Conservation (phyloP, 2,113 vertebrate species). For the Emydocephalus ijimae region DNA sequence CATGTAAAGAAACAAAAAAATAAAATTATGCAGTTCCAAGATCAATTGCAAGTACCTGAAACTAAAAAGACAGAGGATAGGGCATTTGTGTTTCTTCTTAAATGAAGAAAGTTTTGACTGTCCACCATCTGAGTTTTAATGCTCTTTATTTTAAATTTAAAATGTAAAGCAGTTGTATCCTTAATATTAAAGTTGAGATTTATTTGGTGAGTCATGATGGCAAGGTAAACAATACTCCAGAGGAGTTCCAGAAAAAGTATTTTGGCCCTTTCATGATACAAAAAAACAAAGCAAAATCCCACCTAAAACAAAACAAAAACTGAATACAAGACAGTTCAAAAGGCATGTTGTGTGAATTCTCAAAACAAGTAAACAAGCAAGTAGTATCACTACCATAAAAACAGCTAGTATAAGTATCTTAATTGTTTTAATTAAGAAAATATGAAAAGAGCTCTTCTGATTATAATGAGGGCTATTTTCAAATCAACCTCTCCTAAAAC, state of each 20-base stretch:
- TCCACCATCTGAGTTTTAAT: not conserved
- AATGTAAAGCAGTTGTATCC: not conserved
- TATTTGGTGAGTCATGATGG: not conserved
- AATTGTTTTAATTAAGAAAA: not conserved
- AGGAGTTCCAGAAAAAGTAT: not conserved
- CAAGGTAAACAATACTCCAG: not conserved
- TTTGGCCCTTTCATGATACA: not conserved
- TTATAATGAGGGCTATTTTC: not conserved
- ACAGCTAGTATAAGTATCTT: not conserved
- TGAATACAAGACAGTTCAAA: not conserved
- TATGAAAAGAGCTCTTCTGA: not conserved
- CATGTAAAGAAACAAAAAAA: not conserved
- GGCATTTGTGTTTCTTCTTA: not conserved
- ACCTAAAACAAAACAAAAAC: not conserved
- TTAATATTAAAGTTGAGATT: not conserved
- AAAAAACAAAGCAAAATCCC: not conserved
- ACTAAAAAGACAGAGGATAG: not conserved
- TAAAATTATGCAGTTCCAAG: not conserved
- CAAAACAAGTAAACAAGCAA: not conserved
- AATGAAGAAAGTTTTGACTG: not conserved
- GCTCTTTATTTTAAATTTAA: not conserved
- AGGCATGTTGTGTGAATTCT: not conserved
- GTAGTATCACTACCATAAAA: not conserved
- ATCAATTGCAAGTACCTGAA: not conserved
- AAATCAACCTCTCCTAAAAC: not conserved